Base-by-base conservation (phyloP, 2,113 vertebrate genomes). In the Stigmatopora nigra region DNA sequence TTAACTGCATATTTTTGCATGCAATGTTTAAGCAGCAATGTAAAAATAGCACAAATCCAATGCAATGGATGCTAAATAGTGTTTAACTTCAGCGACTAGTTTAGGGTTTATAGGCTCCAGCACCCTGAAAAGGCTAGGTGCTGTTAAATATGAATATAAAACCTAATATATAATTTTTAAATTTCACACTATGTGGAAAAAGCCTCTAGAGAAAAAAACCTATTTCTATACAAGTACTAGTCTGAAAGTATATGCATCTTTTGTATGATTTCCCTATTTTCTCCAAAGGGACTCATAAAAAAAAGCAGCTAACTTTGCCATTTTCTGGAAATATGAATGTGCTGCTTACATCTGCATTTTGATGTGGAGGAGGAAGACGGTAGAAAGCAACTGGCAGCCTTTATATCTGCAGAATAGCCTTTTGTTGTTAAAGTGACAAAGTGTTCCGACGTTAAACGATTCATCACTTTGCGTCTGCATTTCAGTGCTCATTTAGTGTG, bases 331-430 rank as follows among this genome's bases (percentile, higher is more conserved):
- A 22, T 36, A 22, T 44, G 4, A 57, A 64, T 25, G 35, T 65
- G 60, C 59, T 15, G 71, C 52, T 8, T n/a, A 35, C 55, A n/a
- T 82, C 56, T 73, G 63, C 38, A 55, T 64, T 31, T 73, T 31
- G 25, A 49, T 71, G 61, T 73, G 69, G 55, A 35, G 69, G 55
- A 35, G 63, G 60, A 58, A 71, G 65, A 41, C 44, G 56, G 65
- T 51, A 60, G 35, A 68, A 70, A 61, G 65, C 59, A 66, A 75
- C 65, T 69, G 73, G 55, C 17, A 60, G 19, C 22, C 55, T 78
- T 70, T 69, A 62, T 84, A 69, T 79, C 67, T 53, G 49, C 68
- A 56, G 65, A 64, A 65, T 52, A 57, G 61, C 22, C 65, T 80
- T 78, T 78, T 66, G 66, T 60, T 60, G 58, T 60, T 61, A 7